These are phyloP conservation scores for Coelinius sp. DNA, from an alignment of 2,888 invertebrate species.

Conservation along the genomic window DNA sequence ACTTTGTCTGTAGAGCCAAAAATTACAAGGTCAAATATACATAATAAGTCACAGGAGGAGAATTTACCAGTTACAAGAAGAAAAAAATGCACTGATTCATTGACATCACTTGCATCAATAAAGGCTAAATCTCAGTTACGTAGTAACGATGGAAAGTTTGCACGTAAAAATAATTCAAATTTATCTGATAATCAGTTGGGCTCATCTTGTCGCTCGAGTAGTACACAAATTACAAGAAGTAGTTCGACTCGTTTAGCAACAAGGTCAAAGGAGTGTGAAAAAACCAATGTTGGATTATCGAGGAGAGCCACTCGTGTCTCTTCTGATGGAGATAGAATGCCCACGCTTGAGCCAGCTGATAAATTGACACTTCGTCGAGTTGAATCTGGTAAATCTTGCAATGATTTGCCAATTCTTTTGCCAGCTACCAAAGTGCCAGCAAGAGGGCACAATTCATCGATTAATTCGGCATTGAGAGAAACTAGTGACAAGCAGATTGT, in stretches of 20 bases:
- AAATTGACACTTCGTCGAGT: constrained; percentile 41
- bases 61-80: constrained; percentile 37
- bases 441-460: neutral
- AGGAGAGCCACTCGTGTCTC: constrained; percentile 54
- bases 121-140: constrained; percentile 62
- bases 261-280: neutral
- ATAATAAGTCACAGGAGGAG: constrained; percentile 24
- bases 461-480: neutral
- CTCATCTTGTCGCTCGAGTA: constrained; percentile 34
- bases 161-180: constrained; percentile 42
- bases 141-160: constrained; percentile 65
- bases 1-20: constrained; percentile 33
- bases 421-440: constrained; percentile 41
- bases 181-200: constrained; percentile 17
- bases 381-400: constrained; percentile 42
- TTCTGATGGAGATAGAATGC: constrained; percentile 73
- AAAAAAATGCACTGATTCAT: constrained; percentile 53
- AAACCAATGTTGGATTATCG: constrained; percentile 41
- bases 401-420: constrained; percentile 54
- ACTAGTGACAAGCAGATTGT: neutral
- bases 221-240: constrained; percentile 47
- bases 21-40: constrained; percentile 5
- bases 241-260: constrained; percentile 13
- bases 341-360: constrained; percentile 70
- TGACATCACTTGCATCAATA: constrained; percentile 58